A percentile compares a stretch with the other conserved stretches of the same genome.
phyloP scores from a whole-genome alignment of 2,113 vertebrate genomes.

The Prunella fulvescens region DNA sequence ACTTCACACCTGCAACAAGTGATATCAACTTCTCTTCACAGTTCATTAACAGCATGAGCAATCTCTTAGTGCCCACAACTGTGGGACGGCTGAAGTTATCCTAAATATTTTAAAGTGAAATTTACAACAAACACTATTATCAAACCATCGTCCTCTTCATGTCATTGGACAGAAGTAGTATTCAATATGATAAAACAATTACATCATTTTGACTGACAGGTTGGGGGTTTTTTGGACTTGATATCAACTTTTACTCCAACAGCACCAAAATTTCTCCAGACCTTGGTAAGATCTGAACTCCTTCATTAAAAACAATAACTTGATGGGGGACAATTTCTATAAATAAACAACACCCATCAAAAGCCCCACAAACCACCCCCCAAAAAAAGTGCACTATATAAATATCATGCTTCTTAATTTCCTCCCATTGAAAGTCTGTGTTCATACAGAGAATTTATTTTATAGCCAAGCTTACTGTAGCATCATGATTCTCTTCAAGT shows the following conservation, averaged over 20 bases:
- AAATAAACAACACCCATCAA: not conserved
- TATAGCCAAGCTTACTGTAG: not conserved
- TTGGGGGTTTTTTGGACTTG: not conserved
- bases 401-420: not conserved
- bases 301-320: not conserved
- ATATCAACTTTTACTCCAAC: not conserved
- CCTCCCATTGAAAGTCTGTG: not conserved
- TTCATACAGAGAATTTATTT: not conserved
- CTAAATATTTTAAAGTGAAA: not conserved
- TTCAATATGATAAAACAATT: not conserved
- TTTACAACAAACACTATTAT: not conserved
- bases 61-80: not conserved
- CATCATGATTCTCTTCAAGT: not conserved
- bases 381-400: not conserved
- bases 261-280: not conserved
- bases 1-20: not conserved
- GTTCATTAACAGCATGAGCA: not conserved
- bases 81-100: not conserved
- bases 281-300: not conserved
- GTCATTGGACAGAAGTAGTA: not conserved
- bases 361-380: not conserved
- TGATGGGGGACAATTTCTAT: not conserved
- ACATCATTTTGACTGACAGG: not conserved
- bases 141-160: not conserved
- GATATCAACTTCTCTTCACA: not conserved